Base-by-base conservation (phyloP, 2,888 invertebrate species). In the Ephialtes manifestator region DNA sequence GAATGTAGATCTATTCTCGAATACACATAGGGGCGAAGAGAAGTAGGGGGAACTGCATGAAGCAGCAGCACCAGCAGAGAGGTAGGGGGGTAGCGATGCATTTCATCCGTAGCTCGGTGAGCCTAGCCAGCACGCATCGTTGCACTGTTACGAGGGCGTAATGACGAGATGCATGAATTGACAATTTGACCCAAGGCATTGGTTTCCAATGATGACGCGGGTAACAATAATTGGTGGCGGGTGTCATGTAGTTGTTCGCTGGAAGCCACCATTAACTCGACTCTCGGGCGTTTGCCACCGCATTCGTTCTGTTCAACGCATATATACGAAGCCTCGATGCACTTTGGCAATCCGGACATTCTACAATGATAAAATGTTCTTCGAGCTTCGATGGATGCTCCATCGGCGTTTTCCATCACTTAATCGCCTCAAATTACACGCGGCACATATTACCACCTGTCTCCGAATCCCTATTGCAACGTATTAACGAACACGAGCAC, bases 141-240 rank as follows among this genome's bases (percentile, higher is more conserved):
- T 83, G 77, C 74, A 35, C 70, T 48, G 78, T 83, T 83, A 80
- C 63, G 81, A 90, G 89, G 86, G 87, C 90, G 91, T 91, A 91
- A 91, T 92, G 92, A 92, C 90, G 91, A 90, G 90, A 90, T 88
- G 91, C 91, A 93, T 91, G 92, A 92, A 93, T 92, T 92, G 92
- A 92, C 91, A 90, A 91, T 92, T 92, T 92, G 89, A 89, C 90
- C 88, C 89, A 87, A 88, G 88, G 89, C 88, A 91, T 92, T 90
- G 92, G 89, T 89, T 84, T 83, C 63, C 65, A 81, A 86, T 87
- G 86, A 87, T 86, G 86, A 86, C 79, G 84, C 76, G 82, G 81
- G 83, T 84, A 86, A 86, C 87, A 89, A 89, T 89, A 89, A 89
- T 89, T 89, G 89, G 87, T 82, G 83, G 53, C 65, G 84, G 71